Evolutionary conservation across 2,113 vertebrate genomes (phyloP).

Genomic region (Carassius gibelio): DNA sequence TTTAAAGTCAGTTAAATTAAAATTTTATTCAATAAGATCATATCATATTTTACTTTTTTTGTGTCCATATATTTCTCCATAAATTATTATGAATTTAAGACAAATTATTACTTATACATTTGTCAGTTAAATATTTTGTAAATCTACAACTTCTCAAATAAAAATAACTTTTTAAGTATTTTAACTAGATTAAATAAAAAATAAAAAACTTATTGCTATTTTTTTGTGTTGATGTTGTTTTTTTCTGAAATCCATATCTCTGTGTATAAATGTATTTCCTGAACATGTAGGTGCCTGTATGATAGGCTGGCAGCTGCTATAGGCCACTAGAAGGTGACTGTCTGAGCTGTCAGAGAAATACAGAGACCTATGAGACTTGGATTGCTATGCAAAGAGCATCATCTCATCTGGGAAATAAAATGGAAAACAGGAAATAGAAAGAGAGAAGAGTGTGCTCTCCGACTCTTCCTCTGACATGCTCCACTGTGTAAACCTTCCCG

Average conservation of each 20-base stretch:
- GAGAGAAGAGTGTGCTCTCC: neutral
- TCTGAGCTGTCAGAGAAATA: conserved; percentile 27
- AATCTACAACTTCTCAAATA: neutral
- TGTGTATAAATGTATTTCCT: neutral
- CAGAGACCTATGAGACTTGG: conserved; percentile 26
- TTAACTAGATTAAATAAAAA: no score
- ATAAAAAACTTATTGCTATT: no score
- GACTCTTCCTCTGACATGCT: conserved; percentile 23
- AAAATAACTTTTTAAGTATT: neutral
- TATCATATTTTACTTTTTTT: no score
- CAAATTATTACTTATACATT: no score
- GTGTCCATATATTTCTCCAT: no score
- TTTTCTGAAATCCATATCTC: neutral
- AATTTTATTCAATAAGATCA: no score
- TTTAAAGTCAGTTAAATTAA: neutral
- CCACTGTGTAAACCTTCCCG: conserved; percentile 33
- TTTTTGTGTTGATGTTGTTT: neutral
- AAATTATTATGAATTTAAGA: no score
- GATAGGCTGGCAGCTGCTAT: neutral
- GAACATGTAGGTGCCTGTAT: neutral
- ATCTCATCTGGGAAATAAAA: conserved; percentile 22
- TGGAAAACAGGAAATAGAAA: conserved; percentile 15
- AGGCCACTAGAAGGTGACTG: conserved; percentile 30
- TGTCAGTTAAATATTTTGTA: no score
- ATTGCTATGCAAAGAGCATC: conserved; percentile 50